Base-by-base conservation (phyloP, 2,113 vertebrate genomes). In the Gallinago media region DNA sequence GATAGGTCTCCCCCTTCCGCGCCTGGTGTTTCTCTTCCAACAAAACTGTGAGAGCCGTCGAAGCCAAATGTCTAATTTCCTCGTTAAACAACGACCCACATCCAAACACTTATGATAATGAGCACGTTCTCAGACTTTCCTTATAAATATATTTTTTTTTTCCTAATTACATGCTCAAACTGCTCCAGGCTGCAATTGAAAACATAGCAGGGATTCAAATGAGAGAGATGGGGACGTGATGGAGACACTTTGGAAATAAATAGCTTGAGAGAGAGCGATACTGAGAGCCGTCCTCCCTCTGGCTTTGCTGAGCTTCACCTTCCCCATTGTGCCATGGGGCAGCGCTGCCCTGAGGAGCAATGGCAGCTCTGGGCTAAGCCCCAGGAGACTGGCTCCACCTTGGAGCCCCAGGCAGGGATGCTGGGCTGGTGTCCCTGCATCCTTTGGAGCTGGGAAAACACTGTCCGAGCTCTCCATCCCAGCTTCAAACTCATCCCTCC, bases 71-170 rank as follows among this genome's bases (percentile, higher is more conserved):
- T 22, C 75, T 81, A 11, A 90, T 88, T 91, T 70, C 36, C 56
- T 40, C 62, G 32, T 72, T 66, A 74, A 94, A 65, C 38, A 85
- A 36, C 18, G 3, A 62, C 34, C 8, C 32, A 58, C 14, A 87
- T 70, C 46, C 62, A 94, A 95, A 88, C 50, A 79, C 67, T 92
- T 79, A 70, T 34, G 62, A 19, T 86, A 78, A 91, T 61, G 54
- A 94, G 56, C 26, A 73, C 4, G 2, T 94, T 89, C 61, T 84
- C 65, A 75, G 49, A 40, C 86, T 90, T 92, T 94, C 63, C 71
- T 54, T 38, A 84, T 54, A 54, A 17, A 18, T 15, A 6, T 15
- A n/a, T 47, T 32, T n/a, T 49, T 79, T 56, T 78, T 10, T 1
- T 8, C 9, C 62, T 47, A 72, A 68, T 61, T 79, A 46, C 25